Evolutionary conservation across 2,888 invertebrate genomes (phyloP).

Genomic region (Acanthosepion lycidas): DNA sequence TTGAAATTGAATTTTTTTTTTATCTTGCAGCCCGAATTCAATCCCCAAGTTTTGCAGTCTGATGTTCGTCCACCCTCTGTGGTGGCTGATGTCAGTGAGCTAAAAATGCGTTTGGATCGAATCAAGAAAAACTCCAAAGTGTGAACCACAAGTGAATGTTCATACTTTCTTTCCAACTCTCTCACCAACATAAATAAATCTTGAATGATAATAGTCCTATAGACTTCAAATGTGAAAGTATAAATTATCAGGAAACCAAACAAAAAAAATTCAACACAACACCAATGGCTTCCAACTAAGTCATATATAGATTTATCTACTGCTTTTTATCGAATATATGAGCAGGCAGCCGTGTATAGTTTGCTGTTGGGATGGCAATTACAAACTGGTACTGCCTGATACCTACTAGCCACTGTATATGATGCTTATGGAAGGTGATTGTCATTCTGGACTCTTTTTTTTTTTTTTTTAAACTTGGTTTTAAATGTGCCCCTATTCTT

Average conservation of each 20-base stretch:
- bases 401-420: too few species aligned
- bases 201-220: background rate
- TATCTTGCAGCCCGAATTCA: conserved; percentile 40
- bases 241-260: too few species aligned
- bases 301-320: background rate
- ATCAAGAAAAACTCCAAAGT: conserved; percentile 63
- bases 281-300: background rate
- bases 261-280: background rate
- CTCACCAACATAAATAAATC: background rate
- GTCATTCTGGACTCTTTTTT: too few species aligned
- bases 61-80: conserved; percentile 47
- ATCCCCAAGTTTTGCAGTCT: conserved; percentile 44
- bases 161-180: background rate
- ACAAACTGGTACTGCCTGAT: background rate
- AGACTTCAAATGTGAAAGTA: background rate
- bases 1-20: background rate
- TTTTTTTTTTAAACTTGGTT: too few species aligned
- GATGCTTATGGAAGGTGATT: too few species aligned
- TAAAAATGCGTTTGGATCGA: conserved; percentile 70
- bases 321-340: background rate
- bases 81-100: conserved; percentile 64
- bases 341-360: background rate
- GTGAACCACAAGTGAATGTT: background rate
- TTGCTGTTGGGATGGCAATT: background rate
- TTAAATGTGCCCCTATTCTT: too few species aligned